A percentile compares a stretch with the other conserved stretches of the same genome.
Conservation (phyloP, 2,797 vertebrate species). For the Squalus acanthias region DNA sequence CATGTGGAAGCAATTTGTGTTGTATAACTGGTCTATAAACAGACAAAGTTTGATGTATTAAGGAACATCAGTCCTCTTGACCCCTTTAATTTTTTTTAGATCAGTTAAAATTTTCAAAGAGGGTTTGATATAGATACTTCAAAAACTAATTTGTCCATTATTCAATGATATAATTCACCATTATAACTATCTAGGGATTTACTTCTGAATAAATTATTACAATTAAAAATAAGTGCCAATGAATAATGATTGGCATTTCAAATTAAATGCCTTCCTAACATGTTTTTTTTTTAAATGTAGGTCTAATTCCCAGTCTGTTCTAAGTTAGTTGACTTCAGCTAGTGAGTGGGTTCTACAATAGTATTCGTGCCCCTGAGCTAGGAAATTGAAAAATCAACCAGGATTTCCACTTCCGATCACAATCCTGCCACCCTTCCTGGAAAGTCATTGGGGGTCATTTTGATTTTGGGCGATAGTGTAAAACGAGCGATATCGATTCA, state of each 20-base stretch:
- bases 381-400: neutral
- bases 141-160: neutral
- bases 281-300: neutral
- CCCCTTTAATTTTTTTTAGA: neutral
- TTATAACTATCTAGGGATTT: neutral
- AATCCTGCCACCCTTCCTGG: neutral
- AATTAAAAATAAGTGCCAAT: neutral
- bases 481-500: neutral
- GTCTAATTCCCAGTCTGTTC: neutral
- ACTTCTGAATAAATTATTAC: neutral
- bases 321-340: neutral
- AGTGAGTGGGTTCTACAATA: neutral
- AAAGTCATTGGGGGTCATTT: neutral
- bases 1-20: neutral
- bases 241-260: neutral
- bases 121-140: neutral
- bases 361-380: neutral
- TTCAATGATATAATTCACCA: neutral
- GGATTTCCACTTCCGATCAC: neutral
- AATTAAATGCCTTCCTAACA: neutral
- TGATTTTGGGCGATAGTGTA: neutral
- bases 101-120: neutral
- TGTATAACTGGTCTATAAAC: neutral
- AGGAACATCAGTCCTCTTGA: neutral
- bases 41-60: neutral